Evolutionary conservation across 2,888 invertebrate species (phyloP).

Genomic region (Syrista parreyssii): DNA sequence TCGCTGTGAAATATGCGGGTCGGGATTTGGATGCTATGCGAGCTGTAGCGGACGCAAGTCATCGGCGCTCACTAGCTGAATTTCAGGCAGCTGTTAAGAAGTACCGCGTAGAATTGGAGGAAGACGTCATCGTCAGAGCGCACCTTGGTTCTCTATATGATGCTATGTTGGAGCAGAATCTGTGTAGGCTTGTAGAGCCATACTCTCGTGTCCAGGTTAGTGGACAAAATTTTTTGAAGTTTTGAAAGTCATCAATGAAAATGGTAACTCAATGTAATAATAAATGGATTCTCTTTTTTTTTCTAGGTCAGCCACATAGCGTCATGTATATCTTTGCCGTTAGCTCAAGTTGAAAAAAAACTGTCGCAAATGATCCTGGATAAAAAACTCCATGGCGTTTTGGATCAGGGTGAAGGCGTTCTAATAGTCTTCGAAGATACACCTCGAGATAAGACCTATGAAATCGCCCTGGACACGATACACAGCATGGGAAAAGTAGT

Average conservation of each 20-base stretch:
- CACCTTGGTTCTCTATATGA: conserved; percentile 97
- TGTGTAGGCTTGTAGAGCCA: conserved; percentile 98
- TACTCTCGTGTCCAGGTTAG: conserved; percentile 91
- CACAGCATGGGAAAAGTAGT: conserved; percentile 99
- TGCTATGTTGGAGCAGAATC: conserved; percentile 98
- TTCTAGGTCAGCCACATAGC: conserved; percentile 86
- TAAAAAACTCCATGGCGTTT: conserved; percentile 95
- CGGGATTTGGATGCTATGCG: conserved; percentile 98
- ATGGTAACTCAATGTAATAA: not conserved
- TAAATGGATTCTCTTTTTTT: conserved; percentile 16
- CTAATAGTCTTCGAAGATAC: conserved; percentile 97
- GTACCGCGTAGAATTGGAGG: conserved; percentile 89
- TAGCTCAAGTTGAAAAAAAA: conserved; percentile 96
- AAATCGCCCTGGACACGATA: conserved; percentile 96
- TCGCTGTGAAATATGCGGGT: conserved; percentile 96
- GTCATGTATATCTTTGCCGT: conserved; percentile 88
- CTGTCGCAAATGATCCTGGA: conserved; percentile 99
- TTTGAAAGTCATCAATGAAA: not conserved
- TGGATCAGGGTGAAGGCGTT: conserved; percentile 98
- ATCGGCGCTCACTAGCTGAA: conserved; percentile 95
- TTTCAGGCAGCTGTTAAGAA: conserved; percentile 91
- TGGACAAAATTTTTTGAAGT: not conserved
- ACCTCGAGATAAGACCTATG: conserved; percentile 95
- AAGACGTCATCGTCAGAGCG: conserved; percentile 96
- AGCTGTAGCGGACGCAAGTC: conserved; percentile 94